phyloP scores from a whole-genome alignment of 2,113 vertebrate species.

The Bubo bubo region DNA sequence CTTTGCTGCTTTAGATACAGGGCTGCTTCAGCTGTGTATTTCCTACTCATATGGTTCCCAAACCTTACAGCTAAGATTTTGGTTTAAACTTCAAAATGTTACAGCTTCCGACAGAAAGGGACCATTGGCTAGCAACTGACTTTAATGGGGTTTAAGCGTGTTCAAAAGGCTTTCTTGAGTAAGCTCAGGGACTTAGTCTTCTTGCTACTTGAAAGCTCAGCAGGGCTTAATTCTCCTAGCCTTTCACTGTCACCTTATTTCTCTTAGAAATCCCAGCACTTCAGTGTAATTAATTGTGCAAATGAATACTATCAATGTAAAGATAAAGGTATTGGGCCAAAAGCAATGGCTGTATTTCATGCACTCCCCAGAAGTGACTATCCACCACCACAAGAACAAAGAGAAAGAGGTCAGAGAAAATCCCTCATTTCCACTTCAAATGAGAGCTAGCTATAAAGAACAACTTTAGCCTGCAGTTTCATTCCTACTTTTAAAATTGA shows the following conservation, averaged over 20 bases:
- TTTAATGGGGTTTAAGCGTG: not conserved
- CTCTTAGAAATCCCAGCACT: conserved; percentile 7
- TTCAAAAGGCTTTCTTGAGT: not conserved
- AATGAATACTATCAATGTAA: conserved; percentile 17
- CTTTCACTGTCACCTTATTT: conserved; percentile 28
- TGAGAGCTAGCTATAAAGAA: conserved; percentile 17
- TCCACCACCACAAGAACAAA: conserved; percentile 9
- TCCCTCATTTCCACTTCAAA: conserved; percentile 64
- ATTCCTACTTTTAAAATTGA: conserved; percentile 30
- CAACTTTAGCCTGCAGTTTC: conserved; percentile 33
- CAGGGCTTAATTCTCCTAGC: not conserved
- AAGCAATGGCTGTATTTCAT: not conserved
- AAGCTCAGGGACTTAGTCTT: not conserved
- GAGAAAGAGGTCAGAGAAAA: conserved; percentile 19
- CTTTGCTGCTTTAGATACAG: not conserved
- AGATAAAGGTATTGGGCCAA: not conserved
- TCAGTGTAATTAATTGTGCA: conserved; percentile 46
- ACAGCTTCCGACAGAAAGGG: not conserved
- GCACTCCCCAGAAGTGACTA: not conserved
- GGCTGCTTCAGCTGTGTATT: not conserved
- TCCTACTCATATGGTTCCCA: not conserved
- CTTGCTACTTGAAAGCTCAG: conserved; percentile 25
- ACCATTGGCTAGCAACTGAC: not conserved
- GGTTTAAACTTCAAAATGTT: not conserved
- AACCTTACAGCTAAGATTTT: not conserved